A percentile compares a stretch with the other conserved stretches of the same genome.
phyloP scores from a whole-genome alignment of 2,113 vertebrate genomes.

The Arizona elegans region DNA sequence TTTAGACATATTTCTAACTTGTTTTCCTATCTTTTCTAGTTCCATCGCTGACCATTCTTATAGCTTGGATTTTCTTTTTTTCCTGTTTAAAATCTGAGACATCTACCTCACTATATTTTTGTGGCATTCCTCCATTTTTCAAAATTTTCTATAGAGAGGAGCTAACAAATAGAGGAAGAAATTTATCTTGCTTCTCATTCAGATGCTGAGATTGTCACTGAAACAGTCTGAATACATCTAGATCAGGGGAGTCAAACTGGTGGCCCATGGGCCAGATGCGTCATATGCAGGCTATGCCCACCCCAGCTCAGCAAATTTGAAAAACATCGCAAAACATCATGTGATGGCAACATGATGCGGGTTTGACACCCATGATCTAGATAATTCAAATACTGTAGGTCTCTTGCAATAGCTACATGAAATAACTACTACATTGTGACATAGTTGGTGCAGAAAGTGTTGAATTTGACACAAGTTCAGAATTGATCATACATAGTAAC shows the following conservation, averaged over 20 bases:
- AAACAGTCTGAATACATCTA: background rate
- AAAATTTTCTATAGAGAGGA: background rate
- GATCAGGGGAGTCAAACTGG: too few species aligned
- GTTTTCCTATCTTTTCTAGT: background rate
- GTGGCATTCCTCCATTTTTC: background rate
- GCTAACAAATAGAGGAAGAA: background rate
- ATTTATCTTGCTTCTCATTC: background rate
- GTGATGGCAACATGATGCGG: too few species aligned
- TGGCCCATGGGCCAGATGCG: too few species aligned
- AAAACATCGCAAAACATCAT: too few species aligned
- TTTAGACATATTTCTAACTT: background rate
- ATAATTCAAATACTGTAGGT: background rate
- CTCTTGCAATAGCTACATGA: background rate
- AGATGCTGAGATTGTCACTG: background rate
- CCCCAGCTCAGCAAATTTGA: too few species aligned
- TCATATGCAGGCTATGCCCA: too few species aligned
- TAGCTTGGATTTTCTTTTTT: background rate
- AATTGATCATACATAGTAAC: background rate
- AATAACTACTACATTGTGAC: background rate
- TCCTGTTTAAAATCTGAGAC: background rate
- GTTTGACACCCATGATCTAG: too few species aligned
- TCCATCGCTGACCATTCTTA: background rate
- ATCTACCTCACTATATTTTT: background rate
- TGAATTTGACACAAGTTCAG: background rate
- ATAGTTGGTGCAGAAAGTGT: background rate